phyloP scores from a whole-genome alignment of 1,140 invertebrate genomes.

The Sminthurinus signatus region DNA sequence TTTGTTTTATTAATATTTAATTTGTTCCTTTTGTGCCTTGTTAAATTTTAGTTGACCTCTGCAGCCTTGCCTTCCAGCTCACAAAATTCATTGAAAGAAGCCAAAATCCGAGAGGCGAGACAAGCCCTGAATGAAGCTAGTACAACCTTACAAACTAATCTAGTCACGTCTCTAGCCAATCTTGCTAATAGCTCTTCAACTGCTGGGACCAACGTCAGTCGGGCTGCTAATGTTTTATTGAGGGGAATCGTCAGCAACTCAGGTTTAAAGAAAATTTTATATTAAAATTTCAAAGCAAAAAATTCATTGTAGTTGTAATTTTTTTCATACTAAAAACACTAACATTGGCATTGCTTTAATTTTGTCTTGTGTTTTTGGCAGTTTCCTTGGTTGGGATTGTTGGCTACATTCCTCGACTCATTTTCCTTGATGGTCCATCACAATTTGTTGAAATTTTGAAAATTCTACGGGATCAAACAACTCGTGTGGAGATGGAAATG shows the following conservation, averaged over 20 bases:
- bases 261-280: too few species aligned
- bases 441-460: conserved; percentile 39
- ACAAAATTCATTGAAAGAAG: conserved; percentile 13
- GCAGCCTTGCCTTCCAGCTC: neutral
- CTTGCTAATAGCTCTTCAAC: conserved; percentile 34
- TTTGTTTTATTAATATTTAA: too few species aligned
- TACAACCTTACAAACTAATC: conserved; percentile 25
- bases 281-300: too few species aligned
- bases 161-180: conserved; percentile 25
- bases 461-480: conserved; percentile 36
- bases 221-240: conserved; percentile 33
- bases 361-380: too few species aligned
- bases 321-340: too few species aligned
- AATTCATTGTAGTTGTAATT: too few species aligned
- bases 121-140: conserved; percentile 36
- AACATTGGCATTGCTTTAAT: too few species aligned
- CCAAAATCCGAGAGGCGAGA: conserved; percentile 33
- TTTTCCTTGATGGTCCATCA: conserved; percentile 40
- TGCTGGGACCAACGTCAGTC: conserved; percentile 33
- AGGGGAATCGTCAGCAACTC: conserved; percentile 38
- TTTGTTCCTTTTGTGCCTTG: too few species aligned
- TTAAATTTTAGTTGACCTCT: conserved; percentile 9
- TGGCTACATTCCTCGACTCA: conserved; percentile 37
- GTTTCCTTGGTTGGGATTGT: conserved; percentile 26
- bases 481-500: conserved; percentile 34